Conservation (phyloP, 2,113 vertebrate species). For the Ploceus nigricollis region DNA sequence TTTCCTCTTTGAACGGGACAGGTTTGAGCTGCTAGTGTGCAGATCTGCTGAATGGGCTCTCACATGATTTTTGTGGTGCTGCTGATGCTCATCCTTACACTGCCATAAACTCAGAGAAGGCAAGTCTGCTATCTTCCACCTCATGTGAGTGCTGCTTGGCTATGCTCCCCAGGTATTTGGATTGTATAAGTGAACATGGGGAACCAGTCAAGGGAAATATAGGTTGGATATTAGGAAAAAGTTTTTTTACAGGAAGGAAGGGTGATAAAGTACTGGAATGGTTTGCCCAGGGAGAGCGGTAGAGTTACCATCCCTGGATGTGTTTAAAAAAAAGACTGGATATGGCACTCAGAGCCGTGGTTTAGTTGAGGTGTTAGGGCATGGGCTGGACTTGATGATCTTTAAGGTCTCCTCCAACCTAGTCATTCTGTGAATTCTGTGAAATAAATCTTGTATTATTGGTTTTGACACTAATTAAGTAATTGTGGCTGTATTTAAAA, state of each 20-base stretch:
- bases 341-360: neutral
- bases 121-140: neutral
- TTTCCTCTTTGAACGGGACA: neutral
- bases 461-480: neutral
- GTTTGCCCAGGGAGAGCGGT: neutral
- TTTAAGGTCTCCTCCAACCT: neutral
- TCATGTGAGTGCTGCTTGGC: neutral
- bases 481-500: neutral
- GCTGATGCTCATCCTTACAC: accelerated
- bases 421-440: neutral
- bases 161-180: accelerated
- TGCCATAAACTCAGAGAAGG: neutral
- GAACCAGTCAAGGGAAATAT: neutral
- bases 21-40: accelerated
- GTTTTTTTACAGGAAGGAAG: neutral
- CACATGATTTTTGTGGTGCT: neutral
- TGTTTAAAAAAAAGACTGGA: neutral
- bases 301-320: neutral
- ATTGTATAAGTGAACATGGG: neutral
- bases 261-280: neutral
- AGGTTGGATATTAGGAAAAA: neutral
- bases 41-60: neutral
- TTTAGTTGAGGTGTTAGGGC: neutral
- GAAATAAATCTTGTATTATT: neutral
- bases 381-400: neutral